These are phyloP conservation scores for Rhinichthys klamathensis DNA, from an alignment of 2,113 vertebrate species.

Conservation along the genomic window DNA sequence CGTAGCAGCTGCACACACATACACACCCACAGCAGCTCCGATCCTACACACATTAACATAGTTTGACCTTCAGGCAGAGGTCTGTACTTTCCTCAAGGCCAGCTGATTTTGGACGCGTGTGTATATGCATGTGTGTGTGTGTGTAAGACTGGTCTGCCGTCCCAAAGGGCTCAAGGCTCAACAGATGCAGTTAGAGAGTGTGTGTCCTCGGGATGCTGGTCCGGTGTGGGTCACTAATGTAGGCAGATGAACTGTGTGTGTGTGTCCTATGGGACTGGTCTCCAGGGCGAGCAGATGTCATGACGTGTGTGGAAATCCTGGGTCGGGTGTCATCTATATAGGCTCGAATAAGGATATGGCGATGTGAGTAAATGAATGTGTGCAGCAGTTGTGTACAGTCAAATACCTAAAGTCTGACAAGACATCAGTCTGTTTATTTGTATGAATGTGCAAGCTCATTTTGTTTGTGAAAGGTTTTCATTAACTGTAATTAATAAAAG, in stretches of 20 bases:
- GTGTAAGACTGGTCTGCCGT: not conserved
- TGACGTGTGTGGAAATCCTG: slow-evolving; percentile 39
- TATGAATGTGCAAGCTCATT: slow-evolving; percentile 8
- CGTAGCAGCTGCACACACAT: slow-evolving; percentile 48
- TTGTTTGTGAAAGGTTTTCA: not conserved
- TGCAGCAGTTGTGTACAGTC: slow-evolving; percentile 7
- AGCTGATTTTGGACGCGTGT: slow-evolving; percentile 7
- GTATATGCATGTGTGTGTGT: not conserved
- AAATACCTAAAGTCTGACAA: not conserved
- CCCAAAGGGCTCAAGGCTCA: slow-evolving; percentile 22
- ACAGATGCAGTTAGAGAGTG: slow-evolving; percentile 14
- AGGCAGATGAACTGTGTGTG: slow-evolving; percentile 38
- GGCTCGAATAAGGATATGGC: slow-evolving; percentile 1
- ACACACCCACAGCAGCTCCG: not conserved
- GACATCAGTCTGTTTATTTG: slow-evolving; percentile 28
- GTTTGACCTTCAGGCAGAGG: slow-evolving; percentile 54
- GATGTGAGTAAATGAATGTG: slow-evolving; percentile 26
- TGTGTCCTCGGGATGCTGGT: slow-evolving; percentile 35
- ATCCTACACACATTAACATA: slow-evolving; percentile 39
- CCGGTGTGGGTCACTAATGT: slow-evolving; percentile 8
- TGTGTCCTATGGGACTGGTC: slow-evolving; percentile 33
- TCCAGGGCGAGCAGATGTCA: slow-evolving; percentile 35
- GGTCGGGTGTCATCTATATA: slow-evolving; percentile 4
- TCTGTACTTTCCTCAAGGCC: slow-evolving; percentile 40
- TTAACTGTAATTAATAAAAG: not conserved